These are phyloP conservation scores for Austrofundulus limnaeus DNA, from an alignment of 2,113 vertebrate genomes.

Conservation along the genomic window DNA sequence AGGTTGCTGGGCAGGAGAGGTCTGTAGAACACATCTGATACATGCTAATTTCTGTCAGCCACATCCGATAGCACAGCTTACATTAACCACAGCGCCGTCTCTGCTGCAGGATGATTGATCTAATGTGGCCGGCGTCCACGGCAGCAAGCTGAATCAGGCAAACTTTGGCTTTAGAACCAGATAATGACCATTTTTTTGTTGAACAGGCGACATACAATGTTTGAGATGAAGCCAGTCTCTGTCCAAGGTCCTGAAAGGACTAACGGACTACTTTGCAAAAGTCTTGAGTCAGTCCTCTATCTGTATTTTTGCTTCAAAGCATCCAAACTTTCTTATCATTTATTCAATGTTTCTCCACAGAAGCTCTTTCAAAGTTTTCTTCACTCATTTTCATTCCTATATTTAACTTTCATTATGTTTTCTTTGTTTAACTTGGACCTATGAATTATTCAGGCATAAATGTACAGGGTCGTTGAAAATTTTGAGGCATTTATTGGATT, in stretches of 20 bases:
- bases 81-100: constrained; percentile 47
- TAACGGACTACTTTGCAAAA: background rate
- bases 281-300: background rate
- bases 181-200: constrained; percentile 1
- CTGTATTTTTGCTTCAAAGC: background rate
- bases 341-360: too few species aligned
- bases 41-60: constrained; percentile 76
- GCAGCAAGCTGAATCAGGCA: constrained; percentile 1
- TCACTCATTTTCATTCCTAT: too few species aligned
- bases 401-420: too few species aligned
- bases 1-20: constrained; percentile 61
- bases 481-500: too few species aligned
- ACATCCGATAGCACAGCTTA: constrained; percentile 69
- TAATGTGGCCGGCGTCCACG: constrained; percentile 18
- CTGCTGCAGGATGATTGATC: constrained; percentile 29
- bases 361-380: too few species aligned
- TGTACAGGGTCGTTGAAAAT: too few species aligned
- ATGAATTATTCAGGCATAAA: too few species aligned
- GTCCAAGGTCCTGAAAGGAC: background rate
- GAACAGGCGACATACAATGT: background rate
- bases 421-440: too few species aligned
- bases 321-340: background rate
- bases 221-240: background rate
- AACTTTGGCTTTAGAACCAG: background rate
- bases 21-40: constrained; percentile 79